Base-by-base conservation (phyloP, 2,113 vertebrate species). In the Motacilla alba region DNA sequence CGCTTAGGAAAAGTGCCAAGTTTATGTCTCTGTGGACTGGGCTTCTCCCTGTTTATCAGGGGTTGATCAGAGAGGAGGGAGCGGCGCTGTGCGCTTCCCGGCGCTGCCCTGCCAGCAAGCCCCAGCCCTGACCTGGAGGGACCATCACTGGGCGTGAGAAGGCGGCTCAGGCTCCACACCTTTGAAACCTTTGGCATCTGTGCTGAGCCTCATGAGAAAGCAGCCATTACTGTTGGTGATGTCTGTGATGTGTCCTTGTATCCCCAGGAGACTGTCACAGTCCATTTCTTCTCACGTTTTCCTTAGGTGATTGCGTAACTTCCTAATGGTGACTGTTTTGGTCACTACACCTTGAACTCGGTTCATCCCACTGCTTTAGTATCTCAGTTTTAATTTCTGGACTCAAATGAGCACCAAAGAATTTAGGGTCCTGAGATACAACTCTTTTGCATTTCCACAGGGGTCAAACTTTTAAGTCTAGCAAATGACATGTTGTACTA, bases 31-130 rank as follows among this genome's bases (percentile, higher is more conserved):
- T 9, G 0, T 3, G 27, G 83, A 68, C 53, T 66, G 87, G 74
- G 82, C 81, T 94, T 92, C 89, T 95, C 95, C 89, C n/a, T 91
- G 93, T 89, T 96, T 87, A 94, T 91, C 87, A 73, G 87, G 46
- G 74, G 53, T 5, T 3, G 69, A 94, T 92, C 69, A 84, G 94
- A 93, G 88, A 55, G 39, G 30, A 91, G 84, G 94, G 95, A 95
- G 94, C 0, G 52, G 89, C 69, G 8, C 11, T 4, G 5, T 1
- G 11, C 1, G 2, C 82, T 82, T 87, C 69, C 62, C 10, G 0
- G 72, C 2, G 2, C 79, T 92, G 79, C 50, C 68, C 77, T 37
- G 58, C 67, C 75, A 47, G 74, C 12, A 1, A 78, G 77, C 41
- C 80, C 62, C 93, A 93, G 81, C 89, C 93, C 89, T 93, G 93